Base-by-base conservation (phyloP, 2,888 invertebrate species). In the Hoplodrina blanda region DNA sequence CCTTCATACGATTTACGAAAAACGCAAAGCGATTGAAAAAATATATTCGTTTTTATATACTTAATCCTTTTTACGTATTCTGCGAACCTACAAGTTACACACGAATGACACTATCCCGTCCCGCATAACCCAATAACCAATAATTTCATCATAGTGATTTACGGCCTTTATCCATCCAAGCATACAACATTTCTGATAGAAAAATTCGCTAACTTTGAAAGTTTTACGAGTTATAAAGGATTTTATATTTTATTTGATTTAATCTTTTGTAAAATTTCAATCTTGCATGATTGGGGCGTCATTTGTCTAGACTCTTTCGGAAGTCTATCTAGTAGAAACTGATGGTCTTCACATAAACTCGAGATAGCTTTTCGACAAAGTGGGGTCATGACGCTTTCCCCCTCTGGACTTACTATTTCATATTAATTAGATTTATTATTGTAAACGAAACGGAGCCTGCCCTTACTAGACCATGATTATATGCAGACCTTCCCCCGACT, bases 81-180 rank as follows among this genome's bases (percentile, higher is more conserved):
- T 15, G 4, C 17, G 15, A 8, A 4, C 17, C 6, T 44, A 17
- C 5, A 30, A 37, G 19, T 62, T 30, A 19, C 17, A 54, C 4
- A 30, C 17, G 13, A 19, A 30, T 49, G 17, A 33, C 49, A 50
- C 74, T 25, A 50, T 25, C n/a, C 13, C 30, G 30, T 17, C n/a
- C 13, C 49, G 30, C 41, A 19, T 33, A 33, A 65, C 41, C 41
- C 41, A 41, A 71, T 55, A 73, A 41, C 65, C 54, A 64, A 64
- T 73, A n/a, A 71, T 55, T 73, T 49, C 49, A 49, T 44, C n/a
- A 15, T 7, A 49, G 30, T 55, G 41, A 74, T 55, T 71, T 73
- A 74, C 30, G 49, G 65, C 49, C 54, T 65, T 49, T 33, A n/a
- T 55, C 63, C 55, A 49, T 55, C 13, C 30, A 49, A n/a, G 54